Conservation (phyloP, 2,888 invertebrate genomes). For the Peribatodes rhomboidaria region DNA sequence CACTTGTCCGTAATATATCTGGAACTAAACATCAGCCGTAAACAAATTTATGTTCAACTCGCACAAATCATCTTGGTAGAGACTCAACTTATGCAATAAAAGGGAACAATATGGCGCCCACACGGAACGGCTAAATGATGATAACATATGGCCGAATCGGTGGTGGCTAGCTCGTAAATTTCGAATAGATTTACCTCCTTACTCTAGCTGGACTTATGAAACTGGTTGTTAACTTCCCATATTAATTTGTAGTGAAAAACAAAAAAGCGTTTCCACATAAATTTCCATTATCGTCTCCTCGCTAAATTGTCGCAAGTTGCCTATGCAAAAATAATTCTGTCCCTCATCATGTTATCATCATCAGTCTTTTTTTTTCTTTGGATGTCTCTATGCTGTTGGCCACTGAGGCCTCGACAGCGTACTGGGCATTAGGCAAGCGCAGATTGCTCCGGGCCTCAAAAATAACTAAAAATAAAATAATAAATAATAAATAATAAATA, state of each 20-base stretch:
- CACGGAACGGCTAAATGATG: slow-evolving; percentile 66
- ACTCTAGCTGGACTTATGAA: slow-evolving; percentile 5
- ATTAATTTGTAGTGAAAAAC: not conserved
- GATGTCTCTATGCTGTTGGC: no score
- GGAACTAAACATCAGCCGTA: slow-evolving; percentile 34
- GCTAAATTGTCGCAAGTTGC: no score
- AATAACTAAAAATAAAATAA: no score
- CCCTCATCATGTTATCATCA: no score
- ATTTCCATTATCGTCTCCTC: no score
- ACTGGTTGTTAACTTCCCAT: not conserved
- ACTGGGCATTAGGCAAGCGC: no score
- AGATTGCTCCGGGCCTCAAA: no score
- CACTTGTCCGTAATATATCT: slow-evolving; percentile 24
- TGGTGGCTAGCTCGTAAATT: slow-evolving; percentile 42
- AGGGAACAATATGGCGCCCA: slow-evolving; percentile 64
- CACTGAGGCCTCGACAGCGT: no score
- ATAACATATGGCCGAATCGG: slow-evolving; percentile 56
- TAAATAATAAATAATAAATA: no score
- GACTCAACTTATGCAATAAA: slow-evolving; percentile 71
- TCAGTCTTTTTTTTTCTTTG: no score
- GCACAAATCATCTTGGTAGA: slow-evolving; percentile 45
- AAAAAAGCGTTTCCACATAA: no score
- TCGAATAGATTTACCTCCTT: slow-evolving; percentile 33
- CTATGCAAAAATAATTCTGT: no score
- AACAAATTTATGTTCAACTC: slow-evolving; percentile 42